These are phyloP conservation scores for Saccostrea echinata DNA, from an alignment of 1,140 invertebrate genomes.

Conservation along the genomic window DNA sequence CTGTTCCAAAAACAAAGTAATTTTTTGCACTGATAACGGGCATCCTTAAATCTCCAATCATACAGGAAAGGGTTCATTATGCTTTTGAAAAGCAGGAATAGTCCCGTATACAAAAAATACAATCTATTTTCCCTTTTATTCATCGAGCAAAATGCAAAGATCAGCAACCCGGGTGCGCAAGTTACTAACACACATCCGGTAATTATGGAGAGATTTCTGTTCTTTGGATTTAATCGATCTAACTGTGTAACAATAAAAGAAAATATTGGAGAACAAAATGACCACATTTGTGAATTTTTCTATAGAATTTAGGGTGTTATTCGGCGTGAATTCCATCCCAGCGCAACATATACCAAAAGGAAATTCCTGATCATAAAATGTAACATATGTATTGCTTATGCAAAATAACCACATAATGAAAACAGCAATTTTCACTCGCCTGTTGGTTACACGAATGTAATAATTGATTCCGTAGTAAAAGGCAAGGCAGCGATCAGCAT, in stretches of 20 bases:
- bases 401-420: background rate
- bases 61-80: background rate
- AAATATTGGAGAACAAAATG: slow-evolving; percentile 1
- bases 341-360: background rate
- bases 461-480: background rate
- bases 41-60: background rate
- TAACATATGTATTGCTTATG: background rate
- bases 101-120: background rate
- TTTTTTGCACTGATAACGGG: background rate
- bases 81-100: background rate
- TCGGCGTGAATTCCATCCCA: background rate
- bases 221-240: background rate
- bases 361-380: background rate
- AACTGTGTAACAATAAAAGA: background rate
- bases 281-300: background rate
- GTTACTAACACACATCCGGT: background rate
- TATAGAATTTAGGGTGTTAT: background rate
- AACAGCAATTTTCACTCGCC: background rate
- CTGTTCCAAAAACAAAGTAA: background rate
- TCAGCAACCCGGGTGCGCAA: background rate
- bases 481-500: background rate
- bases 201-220: background rate
- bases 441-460: background rate
- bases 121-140: background rate
- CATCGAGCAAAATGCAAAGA: background rate